These are phyloP conservation scores for Drosophila trapezifrons DNA, from an alignment of 1,140 invertebrate genomes.

Conservation along the genomic window DNA sequence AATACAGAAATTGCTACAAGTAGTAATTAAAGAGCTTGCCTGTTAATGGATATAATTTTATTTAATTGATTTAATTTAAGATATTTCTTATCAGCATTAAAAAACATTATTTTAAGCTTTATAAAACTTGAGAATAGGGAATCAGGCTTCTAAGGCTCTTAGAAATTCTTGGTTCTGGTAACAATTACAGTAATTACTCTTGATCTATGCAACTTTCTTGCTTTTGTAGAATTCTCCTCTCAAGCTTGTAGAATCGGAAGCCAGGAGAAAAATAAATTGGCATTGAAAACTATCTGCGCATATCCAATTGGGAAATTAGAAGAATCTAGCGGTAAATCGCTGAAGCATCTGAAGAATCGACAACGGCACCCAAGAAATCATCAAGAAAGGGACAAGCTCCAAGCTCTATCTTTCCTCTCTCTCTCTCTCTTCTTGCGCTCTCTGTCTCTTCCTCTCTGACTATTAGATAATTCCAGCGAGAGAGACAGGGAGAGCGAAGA, in stretches of 20 bases:
- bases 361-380: conserved; percentile 17
- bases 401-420: background rate
- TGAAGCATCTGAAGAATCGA: conserved; percentile 19
- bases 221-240: background rate
- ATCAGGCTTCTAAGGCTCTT: no score
- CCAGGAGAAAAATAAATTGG: conserved; percentile 52
- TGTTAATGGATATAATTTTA: no score
- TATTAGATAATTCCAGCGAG: conserved; percentile 16
- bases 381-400: conserved; percentile 14
- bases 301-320: conserved; percentile 52
- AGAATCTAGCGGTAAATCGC: conserved; percentile 44
- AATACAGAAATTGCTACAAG: background rate
- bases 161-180: no score
- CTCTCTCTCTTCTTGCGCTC: no score
- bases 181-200: background rate
- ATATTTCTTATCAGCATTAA: no score
- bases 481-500: conserved; percentile 3
- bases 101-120: no score
- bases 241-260: background rate
- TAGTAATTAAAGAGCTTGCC: background rate
- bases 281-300: conserved; percentile 57
- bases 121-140: no score
- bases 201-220: no score
- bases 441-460: background rate
- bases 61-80: no score